phyloP scores from a whole-genome alignment of 2,888 invertebrate genomes.

The Hydriomena furcata region DNA sequence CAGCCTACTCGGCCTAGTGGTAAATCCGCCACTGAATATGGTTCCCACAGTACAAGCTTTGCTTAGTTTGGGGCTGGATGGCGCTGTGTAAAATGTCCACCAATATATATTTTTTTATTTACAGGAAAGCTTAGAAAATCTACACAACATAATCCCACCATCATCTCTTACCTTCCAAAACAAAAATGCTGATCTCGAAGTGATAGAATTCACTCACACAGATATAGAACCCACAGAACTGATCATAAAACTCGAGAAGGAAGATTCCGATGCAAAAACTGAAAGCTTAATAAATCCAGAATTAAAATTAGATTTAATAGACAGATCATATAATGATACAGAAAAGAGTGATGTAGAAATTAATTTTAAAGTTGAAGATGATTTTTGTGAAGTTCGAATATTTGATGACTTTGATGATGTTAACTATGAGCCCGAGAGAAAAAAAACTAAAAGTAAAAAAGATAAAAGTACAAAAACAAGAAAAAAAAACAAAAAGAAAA shows the following conservation, averaged over 20 bases:
- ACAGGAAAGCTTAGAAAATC: slow-evolving; percentile 1
- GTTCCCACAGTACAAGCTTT: too few species aligned
- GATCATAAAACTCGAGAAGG: slow-evolving; percentile 6
- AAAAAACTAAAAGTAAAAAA: slow-evolving; percentile 1
- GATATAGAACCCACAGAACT: background rate
- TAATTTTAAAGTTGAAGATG: slow-evolving; percentile 5
- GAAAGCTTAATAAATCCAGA: background rate
- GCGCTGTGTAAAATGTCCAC: too few species aligned
- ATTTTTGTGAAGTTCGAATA: background rate
- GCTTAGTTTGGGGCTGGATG: too few species aligned
- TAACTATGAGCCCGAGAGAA: slow-evolving; percentile 7
- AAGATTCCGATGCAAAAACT: background rate
- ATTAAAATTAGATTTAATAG: background rate
- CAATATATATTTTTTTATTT: background rate
- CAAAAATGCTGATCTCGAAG: background rate
- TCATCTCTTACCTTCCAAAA: slow-evolving; percentile 1
- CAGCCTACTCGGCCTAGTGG: too few species aligned
- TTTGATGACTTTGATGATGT: slow-evolving; percentile 7
- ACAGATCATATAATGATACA: background rate
- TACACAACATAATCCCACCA: slow-evolving; percentile 2
- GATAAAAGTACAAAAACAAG: background rate
- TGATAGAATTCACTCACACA: slow-evolving; percentile 3
- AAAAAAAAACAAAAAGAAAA: slow-evolving; percentile 2
- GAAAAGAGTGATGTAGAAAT: background rate
- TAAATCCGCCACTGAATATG: too few species aligned